Evolutionary conservation across 2,797 vertebrate species (phyloP).

Genomic region (Sebastes nivosus): DNA sequence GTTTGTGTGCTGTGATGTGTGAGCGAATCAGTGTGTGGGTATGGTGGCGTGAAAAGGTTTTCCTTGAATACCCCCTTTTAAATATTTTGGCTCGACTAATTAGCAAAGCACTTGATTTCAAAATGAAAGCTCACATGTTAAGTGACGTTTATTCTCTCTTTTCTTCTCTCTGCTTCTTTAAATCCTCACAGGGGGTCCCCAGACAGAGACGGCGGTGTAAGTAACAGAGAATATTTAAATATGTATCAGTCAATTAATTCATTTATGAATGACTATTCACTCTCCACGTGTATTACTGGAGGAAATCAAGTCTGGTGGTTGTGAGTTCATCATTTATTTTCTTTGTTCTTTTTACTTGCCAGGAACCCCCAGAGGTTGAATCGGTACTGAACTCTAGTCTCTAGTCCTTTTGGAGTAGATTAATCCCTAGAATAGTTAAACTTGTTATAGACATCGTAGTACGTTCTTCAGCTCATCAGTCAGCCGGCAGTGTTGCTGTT

Average conservation of each 20-base stretch:
- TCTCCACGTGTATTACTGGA: background rate
- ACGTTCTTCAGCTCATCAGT: background rate
- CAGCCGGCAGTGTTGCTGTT: background rate
- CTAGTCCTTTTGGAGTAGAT: slow-evolving; percentile 38
- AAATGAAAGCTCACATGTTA: slow-evolving; percentile 15
- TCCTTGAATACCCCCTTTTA: background rate
- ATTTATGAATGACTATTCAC: background rate
- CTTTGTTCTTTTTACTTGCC: slow-evolving; percentile 55
- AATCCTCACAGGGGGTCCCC: slow-evolving; percentile 88
- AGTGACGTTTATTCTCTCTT: slow-evolving; percentile 15
- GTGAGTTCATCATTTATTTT: slow-evolving; percentile 44
- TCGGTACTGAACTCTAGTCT: slow-evolving; percentile 73
- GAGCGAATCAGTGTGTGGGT: slow-evolving; percentile 1
- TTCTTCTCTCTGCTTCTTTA: slow-evolving; percentile 47
- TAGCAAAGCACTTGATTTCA: slow-evolving; percentile 35
- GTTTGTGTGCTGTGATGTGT: background rate
- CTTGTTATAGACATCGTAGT: slow-evolving; percentile 3
- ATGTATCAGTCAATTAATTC: background rate
- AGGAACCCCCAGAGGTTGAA: slow-evolving; percentile 81
- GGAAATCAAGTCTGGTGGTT: background rate
- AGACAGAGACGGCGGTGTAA: slow-evolving; percentile 95
- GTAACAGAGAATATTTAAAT: slow-evolving; percentile 72
- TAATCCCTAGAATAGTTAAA: slow-evolving; percentile 33
- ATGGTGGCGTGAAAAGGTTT: slow-evolving; percentile 8
- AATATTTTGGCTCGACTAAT: slow-evolving; percentile 9